phyloP scores from a whole-genome alignment of 2,797 vertebrate species.

The Crocidura indochinensis region DNA sequence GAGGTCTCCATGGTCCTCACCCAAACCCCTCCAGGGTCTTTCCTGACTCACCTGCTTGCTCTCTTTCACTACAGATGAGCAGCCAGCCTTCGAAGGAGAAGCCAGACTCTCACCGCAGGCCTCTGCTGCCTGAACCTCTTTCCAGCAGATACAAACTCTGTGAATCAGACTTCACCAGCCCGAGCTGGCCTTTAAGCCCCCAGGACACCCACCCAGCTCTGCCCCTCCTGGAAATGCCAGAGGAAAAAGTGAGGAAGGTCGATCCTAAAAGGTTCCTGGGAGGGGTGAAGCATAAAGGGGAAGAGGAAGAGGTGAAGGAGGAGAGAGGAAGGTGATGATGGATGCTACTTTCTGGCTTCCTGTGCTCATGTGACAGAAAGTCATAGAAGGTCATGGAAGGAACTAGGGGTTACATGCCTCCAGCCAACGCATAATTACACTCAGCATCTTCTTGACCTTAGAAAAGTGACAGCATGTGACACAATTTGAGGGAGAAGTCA shows the following conservation, averaged over 20 bases:
- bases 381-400: no score
- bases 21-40: not conserved
- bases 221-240: slow-evolving; percentile 70
- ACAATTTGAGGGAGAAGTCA: not conserved
- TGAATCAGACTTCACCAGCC: slow-evolving; percentile 32
- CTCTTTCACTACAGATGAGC: slow-evolving; percentile 33
- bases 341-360: not conserved
- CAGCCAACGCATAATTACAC: not conserved
- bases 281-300: fast-evolving
- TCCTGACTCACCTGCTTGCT: not conserved
- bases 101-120: slow-evolving; percentile 58
- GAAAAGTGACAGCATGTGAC: not conserved
- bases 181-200: slow-evolving; percentile 49
- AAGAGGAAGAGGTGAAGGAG: no score
- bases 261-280: not conserved
- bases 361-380: no score
- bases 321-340: not conserved
- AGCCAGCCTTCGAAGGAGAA: slow-evolving; percentile 42
- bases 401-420: no score
- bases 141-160: slow-evolving; percentile 33
- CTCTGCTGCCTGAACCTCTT: slow-evolving; percentile 11
- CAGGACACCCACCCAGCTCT: slow-evolving; percentile 14
- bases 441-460: not conserved
- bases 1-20: not conserved
- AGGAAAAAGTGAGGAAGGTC: slow-evolving; percentile 74